Evolutionary conservation across 2,113 vertebrate genomes (phyloP), one percentile per base, ranked within the genome.

Genomic region (Oncorhynchus keta): DNA sequence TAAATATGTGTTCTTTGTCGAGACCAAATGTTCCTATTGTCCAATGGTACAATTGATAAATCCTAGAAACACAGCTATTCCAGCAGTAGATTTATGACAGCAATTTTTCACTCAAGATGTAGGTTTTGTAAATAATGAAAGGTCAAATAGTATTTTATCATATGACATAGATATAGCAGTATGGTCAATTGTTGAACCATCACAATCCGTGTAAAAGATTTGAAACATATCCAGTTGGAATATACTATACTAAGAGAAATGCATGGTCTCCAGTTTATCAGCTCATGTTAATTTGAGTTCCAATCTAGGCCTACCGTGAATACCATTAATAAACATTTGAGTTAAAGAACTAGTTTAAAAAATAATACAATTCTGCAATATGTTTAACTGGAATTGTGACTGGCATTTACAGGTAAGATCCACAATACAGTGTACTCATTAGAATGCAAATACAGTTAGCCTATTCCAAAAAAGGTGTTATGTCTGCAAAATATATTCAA

Each of bases 401-500:
- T 81, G 76, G 89, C 87, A 75, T 90, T 88, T 80, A 87, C 85
- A 86, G 80, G 82, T 76, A 88, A 81, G 89, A 85, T 80, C 84
- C 81, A 86, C 85, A 82, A 87, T 74, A 88, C 74, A 83, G 87
- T 83, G 49, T 80, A 79, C 70, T 82, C 76, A 75, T 83, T 77
- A 88, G 81, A 86, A 87, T 68, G 67, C 67, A 39, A 68, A 39
- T 68, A 68, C 39, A 35, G 30, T 30, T 30, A 35, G 67, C 18
- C 55, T 73, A n/a, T 39, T 73, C 7, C 12, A 30, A 62, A 73
- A 73, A 73, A 20, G 69, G 76, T 87, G 70, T 85, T 73, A 90
- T 88, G 87, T 82, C 81, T 82, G 87, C 79, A 86, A 90, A 91
- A 76, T 32, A 55, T 51, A 59, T 66, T 39, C 22, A 24, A 69